These are phyloP conservation scores for Bombus pascuorum DNA, from an alignment of 1,140 invertebrate genomes.

Conservation along the genomic window DNA sequence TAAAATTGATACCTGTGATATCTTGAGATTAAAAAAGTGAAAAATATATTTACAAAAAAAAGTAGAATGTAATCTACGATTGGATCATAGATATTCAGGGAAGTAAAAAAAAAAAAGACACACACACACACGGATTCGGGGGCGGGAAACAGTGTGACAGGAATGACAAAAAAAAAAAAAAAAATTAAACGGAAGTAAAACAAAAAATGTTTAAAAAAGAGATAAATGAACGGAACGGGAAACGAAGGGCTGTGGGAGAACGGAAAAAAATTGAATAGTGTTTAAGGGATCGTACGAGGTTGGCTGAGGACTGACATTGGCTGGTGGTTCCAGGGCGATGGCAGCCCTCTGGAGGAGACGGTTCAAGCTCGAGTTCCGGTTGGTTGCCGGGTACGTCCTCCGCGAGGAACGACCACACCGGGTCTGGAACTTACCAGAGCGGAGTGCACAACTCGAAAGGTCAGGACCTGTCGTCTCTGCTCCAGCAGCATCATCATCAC, in stretches of 20 bases:
- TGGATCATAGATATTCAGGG: constrained; percentile 45
- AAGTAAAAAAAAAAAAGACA: neutral
- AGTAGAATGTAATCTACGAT: neutral
- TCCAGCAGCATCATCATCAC: constrained; percentile 72
- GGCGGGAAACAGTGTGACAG: constrained; percentile 35
- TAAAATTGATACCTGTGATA: neutral
- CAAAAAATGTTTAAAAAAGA: constrained; percentile 37
- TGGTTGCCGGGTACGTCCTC: constrained; percentile 76
- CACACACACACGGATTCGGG: constrained; percentile 25
- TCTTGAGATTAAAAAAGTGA: neutral
- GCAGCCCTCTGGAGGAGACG: constrained; percentile 82
- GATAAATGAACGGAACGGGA: constrained; percentile 41
- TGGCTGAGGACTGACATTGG: constrained; percentile 82
- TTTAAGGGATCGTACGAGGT: constrained; percentile 81
- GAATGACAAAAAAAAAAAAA: neutral
- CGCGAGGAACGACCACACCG: constrained; percentile 73
- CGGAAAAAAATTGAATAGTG: constrained; percentile 77
- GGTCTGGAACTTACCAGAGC: constrained; percentile 70
- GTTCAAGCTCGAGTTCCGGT: constrained; percentile 79
- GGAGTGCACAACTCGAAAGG: constrained; percentile 68
- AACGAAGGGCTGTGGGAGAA: constrained; percentile 67
- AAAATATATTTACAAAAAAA: neutral
- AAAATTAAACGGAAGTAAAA: constrained; percentile 30
- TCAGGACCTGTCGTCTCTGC: constrained; percentile 71
- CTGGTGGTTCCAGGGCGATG: constrained; percentile 83